These are phyloP conservation scores for Bathynomus jamesi DNA, from an alignment of 1,140 invertebrate genomes.

Conservation along the genomic window DNA sequence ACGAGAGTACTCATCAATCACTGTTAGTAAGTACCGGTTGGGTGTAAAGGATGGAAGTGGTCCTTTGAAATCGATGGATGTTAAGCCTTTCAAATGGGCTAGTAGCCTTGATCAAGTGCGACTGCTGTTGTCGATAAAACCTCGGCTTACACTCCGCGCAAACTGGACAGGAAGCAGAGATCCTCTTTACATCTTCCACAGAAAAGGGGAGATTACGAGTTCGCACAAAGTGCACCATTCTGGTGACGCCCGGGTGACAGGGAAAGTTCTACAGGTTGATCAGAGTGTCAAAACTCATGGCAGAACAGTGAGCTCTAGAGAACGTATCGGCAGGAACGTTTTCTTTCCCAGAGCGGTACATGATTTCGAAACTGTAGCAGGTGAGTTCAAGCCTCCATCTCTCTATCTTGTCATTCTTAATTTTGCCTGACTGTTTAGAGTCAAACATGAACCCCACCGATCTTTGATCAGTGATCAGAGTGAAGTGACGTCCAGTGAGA, in stretches of 20 bases:
- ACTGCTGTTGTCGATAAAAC: too few relatives aligned
- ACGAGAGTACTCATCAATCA: too few relatives aligned
- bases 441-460: slow-evolving; percentile 38
- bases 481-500: slow-evolving; percentile 33
- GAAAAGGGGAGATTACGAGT: too few relatives aligned
- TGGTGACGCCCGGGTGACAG: slow-evolving; percentile 38
- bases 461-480: too few relatives aligned
- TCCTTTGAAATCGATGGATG: slow-evolving; percentile 40
- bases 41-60: slow-evolving; percentile 35
- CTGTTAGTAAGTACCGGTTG: slow-evolving; percentile 38
- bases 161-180: too few relatives aligned
- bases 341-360: too few relatives aligned
- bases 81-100: slow-evolving; percentile 38
- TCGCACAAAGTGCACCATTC: too few relatives aligned
- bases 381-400: slow-evolving; percentile 37
- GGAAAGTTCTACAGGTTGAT: slow-evolving; percentile 32
- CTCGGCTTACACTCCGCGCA: too few relatives aligned
- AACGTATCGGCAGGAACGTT: slow-evolving; percentile 39
- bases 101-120: too few relatives aligned
- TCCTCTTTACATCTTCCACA: too few relatives aligned
- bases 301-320: slow-evolving; percentile 36
- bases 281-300: not conserved
- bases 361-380: slow-evolving; percentile 37
- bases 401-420: slow-evolving; percentile 39
- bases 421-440: slow-evolving; percentile 29